Evolutionary conservation across 2,888 invertebrate species (phyloP).

Genomic region (Troides aeacus): DNA sequence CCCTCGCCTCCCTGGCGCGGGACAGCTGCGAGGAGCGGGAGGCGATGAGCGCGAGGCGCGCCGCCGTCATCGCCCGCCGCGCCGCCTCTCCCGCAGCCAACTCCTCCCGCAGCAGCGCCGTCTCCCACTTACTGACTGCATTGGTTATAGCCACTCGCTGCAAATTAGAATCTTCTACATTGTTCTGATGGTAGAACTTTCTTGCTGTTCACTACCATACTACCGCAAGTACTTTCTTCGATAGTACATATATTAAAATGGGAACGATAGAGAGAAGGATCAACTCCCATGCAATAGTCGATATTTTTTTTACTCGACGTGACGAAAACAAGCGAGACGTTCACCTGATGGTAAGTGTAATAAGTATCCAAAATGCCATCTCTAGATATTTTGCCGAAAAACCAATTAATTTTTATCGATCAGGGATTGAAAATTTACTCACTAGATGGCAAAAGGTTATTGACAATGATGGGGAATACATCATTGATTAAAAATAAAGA

Average conservation of each 20-base stretch:
- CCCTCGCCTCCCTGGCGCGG: conserved; percentile 42
- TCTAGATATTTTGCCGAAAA: too few relatives aligned
- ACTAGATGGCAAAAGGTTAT: too few relatives aligned
- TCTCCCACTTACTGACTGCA: conserved; percentile 61
- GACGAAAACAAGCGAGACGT: too few relatives aligned
- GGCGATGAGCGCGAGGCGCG: conserved; percentile 46
- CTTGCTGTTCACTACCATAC: neutral
- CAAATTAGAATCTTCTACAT: neutral
- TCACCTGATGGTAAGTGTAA: neutral
- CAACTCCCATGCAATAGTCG: neutral
- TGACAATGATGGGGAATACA: too few relatives aligned
- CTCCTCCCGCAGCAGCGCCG: conserved; percentile 51
- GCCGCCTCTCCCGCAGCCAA: conserved; percentile 49
- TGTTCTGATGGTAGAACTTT: neutral
- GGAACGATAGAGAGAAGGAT: neutral
- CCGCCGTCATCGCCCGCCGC: conserved; percentile 50
- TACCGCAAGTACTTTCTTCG: neutral
- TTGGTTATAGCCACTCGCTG: conserved; percentile 65
- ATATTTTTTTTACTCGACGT: too few relatives aligned
- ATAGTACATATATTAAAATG: neutral
- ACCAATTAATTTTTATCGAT: too few relatives aligned
- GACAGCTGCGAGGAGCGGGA: conserved; percentile 44
- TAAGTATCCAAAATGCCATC: too few relatives aligned
- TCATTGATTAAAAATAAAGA: too few relatives aligned
- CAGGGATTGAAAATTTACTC: too few relatives aligned